Evolutionary conservation across 1,140 invertebrate species (phyloP).

Genomic region (Bombus terrestris): DNA sequence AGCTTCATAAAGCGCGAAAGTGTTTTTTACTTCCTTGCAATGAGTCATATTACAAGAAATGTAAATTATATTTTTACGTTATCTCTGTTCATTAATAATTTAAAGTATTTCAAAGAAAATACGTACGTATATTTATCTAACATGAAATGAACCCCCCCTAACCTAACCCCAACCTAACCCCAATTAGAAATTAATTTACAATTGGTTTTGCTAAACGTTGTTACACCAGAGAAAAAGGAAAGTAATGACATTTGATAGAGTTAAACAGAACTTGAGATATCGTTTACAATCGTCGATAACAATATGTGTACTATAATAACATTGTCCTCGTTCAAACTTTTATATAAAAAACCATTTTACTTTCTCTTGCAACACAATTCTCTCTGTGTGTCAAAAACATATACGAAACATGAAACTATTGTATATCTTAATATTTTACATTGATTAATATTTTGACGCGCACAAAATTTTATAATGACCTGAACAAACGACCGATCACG

Average conservation of each 20-base stretch:
- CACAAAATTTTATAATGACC: neutral
- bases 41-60: neutral
- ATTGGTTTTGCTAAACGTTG: neutral
- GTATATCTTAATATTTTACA: neutral
- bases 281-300: neutral
- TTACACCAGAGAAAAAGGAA: too few species aligned
- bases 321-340: neutral
- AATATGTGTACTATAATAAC: neutral
- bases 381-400: too few species aligned
- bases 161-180: too few species aligned
- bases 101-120: neutral
- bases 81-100: neutral
- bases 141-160: too few species aligned
- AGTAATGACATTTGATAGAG: too few species aligned
- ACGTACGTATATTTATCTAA: too few species aligned
- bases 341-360: neutral
- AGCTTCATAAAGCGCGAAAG: too few species aligned
- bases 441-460: neutral
- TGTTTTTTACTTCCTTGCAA: neutral
- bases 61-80: neutral
- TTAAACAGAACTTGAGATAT: neutral
- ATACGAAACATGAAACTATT: neutral
- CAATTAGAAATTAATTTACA: neutral
- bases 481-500: neutral
- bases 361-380: neutral